Evolutionary conservation across 1,140 invertebrate genomes (phyloP).

Genomic region (Platyscapa corneri): DNA sequence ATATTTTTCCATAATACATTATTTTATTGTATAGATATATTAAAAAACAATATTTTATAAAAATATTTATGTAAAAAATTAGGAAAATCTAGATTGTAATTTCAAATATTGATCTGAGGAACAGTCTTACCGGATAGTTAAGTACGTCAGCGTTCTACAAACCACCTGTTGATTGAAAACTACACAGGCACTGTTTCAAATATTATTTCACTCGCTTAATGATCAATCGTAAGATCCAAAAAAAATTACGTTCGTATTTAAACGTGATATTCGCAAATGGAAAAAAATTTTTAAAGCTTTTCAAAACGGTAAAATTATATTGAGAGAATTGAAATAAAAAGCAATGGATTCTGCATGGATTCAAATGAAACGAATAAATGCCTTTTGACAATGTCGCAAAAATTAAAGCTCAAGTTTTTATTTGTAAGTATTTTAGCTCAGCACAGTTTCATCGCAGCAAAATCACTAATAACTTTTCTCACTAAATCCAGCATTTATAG

Average conservation of each 20-base stretch:
- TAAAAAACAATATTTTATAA: neutral
- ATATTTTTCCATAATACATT: too few relatives aligned
- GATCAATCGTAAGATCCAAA: neutral
- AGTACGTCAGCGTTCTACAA: neutral
- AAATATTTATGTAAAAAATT: too few relatives aligned
- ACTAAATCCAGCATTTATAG: conserved; percentile 46
- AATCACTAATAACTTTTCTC: conserved; percentile 42
- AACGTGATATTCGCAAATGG: neutral
- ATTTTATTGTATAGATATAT: too few relatives aligned
- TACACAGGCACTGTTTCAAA: neutral
- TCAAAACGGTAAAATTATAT: neutral
- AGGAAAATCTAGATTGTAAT: neutral
- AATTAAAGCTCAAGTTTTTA: neutral
- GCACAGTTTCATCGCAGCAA: conserved; percentile 16
- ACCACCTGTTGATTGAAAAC: conserved; percentile 8
- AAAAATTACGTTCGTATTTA: neutral
- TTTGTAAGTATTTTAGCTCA: neutral
- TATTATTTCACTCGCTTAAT: neutral
- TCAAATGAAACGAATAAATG: neutral
- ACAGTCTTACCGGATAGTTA: neutral
- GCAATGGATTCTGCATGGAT: neutral
- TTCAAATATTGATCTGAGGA: neutral
- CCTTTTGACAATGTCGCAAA: neutral
- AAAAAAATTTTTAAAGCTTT: neutral
- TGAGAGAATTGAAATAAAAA: neutral